A percentile compares a stretch with the other conserved stretches of the same genome.
Conservation (phyloP, 2,797 vertebrate species). For the Ceyx erithaca region DNA sequence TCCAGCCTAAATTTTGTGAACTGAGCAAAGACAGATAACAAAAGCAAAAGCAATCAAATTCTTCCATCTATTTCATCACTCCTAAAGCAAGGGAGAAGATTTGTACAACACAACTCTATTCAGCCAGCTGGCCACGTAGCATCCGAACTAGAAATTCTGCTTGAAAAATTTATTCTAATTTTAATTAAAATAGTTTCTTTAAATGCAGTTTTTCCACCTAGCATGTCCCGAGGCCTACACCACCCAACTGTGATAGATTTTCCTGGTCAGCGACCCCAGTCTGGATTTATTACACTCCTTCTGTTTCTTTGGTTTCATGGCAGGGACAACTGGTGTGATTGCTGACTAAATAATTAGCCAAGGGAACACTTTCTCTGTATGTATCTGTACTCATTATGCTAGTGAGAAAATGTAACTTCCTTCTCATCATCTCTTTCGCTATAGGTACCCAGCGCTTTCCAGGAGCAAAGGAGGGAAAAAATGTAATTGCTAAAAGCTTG, state of each 20-base stretch:
- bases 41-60: not conserved
- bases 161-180: slow-evolving; percentile 13
- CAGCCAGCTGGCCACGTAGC: not conserved
- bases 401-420: slow-evolving; percentile 31
- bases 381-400: slow-evolving; percentile 13
- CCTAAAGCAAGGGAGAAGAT: not conserved
- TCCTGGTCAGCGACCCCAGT: not conserved
- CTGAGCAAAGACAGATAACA: not conserved
- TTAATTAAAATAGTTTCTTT: slow-evolving; percentile 13
- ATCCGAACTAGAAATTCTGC: not conserved
- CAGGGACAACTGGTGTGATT: slow-evolving; percentile 22
- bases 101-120: not conserved
- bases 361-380: not conserved
- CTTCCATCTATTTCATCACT: not conserved
- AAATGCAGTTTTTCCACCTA: not conserved
- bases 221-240: not conserved
- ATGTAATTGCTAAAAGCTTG: slow-evolving; percentile 39
- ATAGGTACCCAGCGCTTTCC: slow-evolving; percentile 15
- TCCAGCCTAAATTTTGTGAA: not conserved
- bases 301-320: slow-evolving; percentile 31
- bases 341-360: slow-evolving; percentile 52
- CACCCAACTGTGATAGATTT: not conserved
- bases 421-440: slow-evolving; percentile 30
- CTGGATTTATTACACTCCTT: slow-evolving; percentile 17
- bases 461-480: slow-evolving; percentile 27